Evolutionary conservation across 1,140 invertebrate species (phyloP), one percentile per base, ranked within the genome.

Genomic region (Lineus longissimus): DNA sequence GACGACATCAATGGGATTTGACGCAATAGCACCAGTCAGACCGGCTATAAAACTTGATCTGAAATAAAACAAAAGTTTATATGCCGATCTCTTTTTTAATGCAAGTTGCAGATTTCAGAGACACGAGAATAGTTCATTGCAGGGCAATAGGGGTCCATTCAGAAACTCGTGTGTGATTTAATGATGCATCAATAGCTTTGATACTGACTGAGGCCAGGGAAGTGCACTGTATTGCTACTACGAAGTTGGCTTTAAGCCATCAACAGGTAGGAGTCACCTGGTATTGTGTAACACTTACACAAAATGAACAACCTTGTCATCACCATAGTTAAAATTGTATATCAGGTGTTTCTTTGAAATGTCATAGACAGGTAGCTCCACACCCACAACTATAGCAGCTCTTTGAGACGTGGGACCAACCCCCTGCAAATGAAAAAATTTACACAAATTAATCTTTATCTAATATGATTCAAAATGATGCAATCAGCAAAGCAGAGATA

Each of bases 341-440:
- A 89, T 86, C 59, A 96, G 84, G 70, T 89, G 86, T 71, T 88
- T 87, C 84, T 96, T 97, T 78, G 88, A 90, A 71, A 90, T 89
- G 83, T 97, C 94, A 84, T 97, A 97, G 43, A 92, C 91, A 62
- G 94, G 94, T 67, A 97, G 84, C 83, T 97, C 94, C 19, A 96
- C 94, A 36, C 92, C 93, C 30, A 92, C 92, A 73, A 95, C 94
- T 45, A 95, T 86, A 15, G 92, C 93, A 55, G 94, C 93, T 76
- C 94, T 86, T 82, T 95, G 93, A 23, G 92, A 89, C 61, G 94
- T 97, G 31, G 94, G 91, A 43, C 88, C 89, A 54, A 95, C 93
- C 62, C 94, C 94, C 87, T 94, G 80, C 13, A 70, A 73, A 60
- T n/a, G n/a, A n/a, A n/a, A n/a, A n/a, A n/a, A 66, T 25, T 56